These are phyloP conservation scores for Tarsius wallacei DNA, from an alignment of 2,797 vertebrate genomes.

Conservation along the genomic window DNA sequence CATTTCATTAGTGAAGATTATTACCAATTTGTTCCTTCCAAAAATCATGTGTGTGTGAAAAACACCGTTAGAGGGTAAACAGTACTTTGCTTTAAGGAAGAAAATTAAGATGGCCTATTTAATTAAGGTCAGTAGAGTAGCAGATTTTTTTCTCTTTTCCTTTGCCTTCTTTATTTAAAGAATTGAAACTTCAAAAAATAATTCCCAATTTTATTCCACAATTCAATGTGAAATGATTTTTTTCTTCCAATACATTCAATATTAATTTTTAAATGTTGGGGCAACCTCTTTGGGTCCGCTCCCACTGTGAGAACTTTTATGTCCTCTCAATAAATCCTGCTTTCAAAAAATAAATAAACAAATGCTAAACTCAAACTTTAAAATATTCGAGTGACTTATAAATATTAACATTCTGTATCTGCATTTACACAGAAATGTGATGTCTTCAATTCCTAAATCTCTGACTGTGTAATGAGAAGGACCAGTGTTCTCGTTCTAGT, in stretches of 20 bases:
- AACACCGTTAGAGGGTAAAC: constrained; percentile 75
- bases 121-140: neutral
- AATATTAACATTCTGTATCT: neutral
- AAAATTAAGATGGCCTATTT: neutral
- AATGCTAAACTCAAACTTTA: neutral
- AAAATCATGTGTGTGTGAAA: constrained; percentile 75
- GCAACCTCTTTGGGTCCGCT: too few relatives aligned
- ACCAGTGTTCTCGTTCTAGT: neutral
- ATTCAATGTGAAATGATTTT: neutral
- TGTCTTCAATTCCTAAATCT: neutral
- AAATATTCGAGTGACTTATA: neutral
- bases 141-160: neutral
- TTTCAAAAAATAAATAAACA: too few relatives aligned
- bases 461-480: neutral
- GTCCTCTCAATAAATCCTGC: too few relatives aligned
- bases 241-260: neutral
- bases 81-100: neutral
- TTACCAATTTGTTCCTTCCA: constrained; percentile 80
- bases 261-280: neutral
- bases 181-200: neutral
- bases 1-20: constrained; percentile 88
- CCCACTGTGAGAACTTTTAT: too few relatives aligned
- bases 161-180: neutral
- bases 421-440: neutral
- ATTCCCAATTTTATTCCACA: neutral